A percentile compares a stretch with the other conserved stretches of the same genome.
phyloP scores from a whole-genome alignment of 2,888 invertebrate species.

The Drosophila melanosoma region DNA sequence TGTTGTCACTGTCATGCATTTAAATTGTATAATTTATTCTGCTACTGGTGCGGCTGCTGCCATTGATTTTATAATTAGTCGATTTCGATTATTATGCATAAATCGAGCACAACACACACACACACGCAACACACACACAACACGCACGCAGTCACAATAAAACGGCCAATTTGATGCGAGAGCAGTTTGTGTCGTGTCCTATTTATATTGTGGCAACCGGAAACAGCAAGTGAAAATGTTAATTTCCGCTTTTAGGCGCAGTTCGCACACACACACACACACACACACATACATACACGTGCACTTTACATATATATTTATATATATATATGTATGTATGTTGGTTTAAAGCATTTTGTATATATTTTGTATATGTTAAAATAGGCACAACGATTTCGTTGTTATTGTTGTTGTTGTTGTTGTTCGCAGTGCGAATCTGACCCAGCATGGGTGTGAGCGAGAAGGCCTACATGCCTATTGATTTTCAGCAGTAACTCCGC shows the following conservation, averaged over 20 bases:
- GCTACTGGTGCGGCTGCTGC: conserved; percentile 11
- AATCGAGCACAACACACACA: conserved; percentile 16
- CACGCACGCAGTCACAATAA: conserved; percentile 18
- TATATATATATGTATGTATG: neutral
- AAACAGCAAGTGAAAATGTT: conserved; percentile 77
- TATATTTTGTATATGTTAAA: conserved; percentile 43
- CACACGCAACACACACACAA: conserved; percentile 18
- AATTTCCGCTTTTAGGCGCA: conserved; percentile 77
- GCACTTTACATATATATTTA: conserved; percentile 3
- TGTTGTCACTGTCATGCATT: conserved; percentile 41
- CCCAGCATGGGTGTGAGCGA: conserved; percentile 31
- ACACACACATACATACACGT: conserved; percentile 7
- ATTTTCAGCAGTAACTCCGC: conserved; percentile 63
- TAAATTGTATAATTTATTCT: conserved; percentile 19
- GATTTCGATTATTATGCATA: conserved; percentile 33
- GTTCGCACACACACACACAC: conserved; percentile 28
- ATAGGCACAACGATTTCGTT: conserved; percentile 54
- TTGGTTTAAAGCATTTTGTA: conserved; percentile 38
- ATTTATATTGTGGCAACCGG: conserved; percentile 59
- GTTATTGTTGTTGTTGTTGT: conserved; percentile 11
- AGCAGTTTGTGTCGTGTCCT: conserved; percentile 20
- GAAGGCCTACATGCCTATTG: conserved; percentile 64
- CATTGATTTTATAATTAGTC: conserved; percentile 55
- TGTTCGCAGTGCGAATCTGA: conserved; percentile 33
- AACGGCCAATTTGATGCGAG: conserved; percentile 32